phyloP scores from a whole-genome alignment of 1,140 invertebrate species.

The Agrypnia vestita region DNA sequence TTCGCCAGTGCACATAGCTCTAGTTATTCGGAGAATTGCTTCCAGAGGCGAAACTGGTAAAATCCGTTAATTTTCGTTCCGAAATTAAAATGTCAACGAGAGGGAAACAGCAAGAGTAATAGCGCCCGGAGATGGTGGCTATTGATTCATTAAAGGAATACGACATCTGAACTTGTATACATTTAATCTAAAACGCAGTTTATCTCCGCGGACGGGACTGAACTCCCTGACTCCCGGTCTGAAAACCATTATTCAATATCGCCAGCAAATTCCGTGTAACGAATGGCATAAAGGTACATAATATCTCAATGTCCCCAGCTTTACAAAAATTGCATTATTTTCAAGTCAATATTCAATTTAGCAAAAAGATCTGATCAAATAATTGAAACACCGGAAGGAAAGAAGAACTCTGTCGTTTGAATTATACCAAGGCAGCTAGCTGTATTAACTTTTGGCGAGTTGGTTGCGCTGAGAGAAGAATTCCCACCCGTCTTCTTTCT shows the following conservation, averaged over 20 bases:
- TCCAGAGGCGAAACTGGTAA: not conserved
- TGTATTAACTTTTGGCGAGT: too few species aligned
- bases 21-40: too few species aligned
- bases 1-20: too few species aligned
- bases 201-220: not conserved
- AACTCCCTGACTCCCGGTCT: too few species aligned
- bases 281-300: not conserved
- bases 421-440: too few species aligned
- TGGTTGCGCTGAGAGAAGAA: too few species aligned
- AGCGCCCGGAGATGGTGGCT: not conserved
- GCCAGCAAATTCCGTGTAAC: not conserved
- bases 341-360: too few species aligned
- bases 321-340: too few species aligned
- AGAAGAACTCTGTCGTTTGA: not conserved
- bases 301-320: not conserved
- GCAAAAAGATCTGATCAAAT: not conserved
- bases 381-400: not conserved
- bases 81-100: constrained; percentile 10
- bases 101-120: not conserved
- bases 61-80: not conserved
- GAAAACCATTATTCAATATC: not conserved
- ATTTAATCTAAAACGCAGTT: constrained; percentile 21
- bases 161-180: constrained; percentile 4
- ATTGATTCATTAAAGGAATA: constrained; percentile 7
- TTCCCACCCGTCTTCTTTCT: too few species aligned